Percentiles rank a stretch among this genome's conserved stretches.
Conservation (phyloP, 2,113 vertebrate species). For the Zingel zingel region DNA sequence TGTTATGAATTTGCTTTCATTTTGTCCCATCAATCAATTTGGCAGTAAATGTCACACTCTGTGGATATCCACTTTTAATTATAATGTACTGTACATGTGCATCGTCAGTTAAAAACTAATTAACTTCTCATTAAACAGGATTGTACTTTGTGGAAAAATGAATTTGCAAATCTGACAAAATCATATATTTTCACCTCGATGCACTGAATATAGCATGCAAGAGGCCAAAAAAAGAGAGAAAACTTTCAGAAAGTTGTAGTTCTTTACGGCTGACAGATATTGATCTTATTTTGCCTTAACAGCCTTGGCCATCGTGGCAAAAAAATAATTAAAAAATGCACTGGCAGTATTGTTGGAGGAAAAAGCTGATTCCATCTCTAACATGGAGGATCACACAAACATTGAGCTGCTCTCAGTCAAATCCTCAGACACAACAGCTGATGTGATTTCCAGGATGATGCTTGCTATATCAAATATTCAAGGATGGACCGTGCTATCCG, state of each 20-base stretch:
- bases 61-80: background rate
- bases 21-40: background rate
- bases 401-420: conserved; percentile 46
- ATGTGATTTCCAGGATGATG: conserved; percentile 60
- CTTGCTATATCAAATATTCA: conserved; percentile 61
- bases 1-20: background rate
- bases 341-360: conserved; percentile 7
- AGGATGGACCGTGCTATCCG: conserved; percentile 72
- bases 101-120: background rate
- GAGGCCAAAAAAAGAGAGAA: rapidly evolving
- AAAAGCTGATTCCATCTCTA: conserved; percentile 40
- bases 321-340: background rate
- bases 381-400: conserved; percentile 29
- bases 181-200: background rate
- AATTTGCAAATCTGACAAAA: background rate
- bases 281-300: conserved; percentile 53
- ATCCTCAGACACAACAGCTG: conserved; percentile 52
- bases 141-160: background rate
- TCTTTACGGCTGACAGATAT: conserved; percentile 35
- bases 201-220: background rate
- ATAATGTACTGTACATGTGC: background rate
- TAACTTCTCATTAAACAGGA: background rate
- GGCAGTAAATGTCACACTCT: background rate
- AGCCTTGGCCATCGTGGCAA: conserved; percentile 20
- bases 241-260: conserved; percentile 15